phyloP scores from a whole-genome alignment of 2,797 vertebrate genomes.

The Liasis olivaceus region DNA sequence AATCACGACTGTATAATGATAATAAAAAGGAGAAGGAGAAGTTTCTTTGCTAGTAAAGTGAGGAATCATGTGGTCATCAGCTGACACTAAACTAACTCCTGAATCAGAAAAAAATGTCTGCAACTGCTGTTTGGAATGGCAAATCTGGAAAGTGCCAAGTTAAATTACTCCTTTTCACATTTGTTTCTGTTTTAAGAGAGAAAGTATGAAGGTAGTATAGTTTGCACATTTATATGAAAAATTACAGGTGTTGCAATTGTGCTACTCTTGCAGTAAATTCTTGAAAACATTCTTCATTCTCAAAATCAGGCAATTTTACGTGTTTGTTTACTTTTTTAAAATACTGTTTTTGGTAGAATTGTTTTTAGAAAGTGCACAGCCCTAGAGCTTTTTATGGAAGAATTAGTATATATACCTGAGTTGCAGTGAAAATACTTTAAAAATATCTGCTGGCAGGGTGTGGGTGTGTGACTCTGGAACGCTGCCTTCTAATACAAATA shows the following conservation, averaged over 20 bases:
- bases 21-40: constrained; percentile 3
- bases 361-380: neutral
- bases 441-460: no score
- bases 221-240: neutral
- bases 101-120: constrained; percentile 20
- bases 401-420: neutral
- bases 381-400: fast-evolving
- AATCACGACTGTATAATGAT: neutral
- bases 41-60: constrained; percentile 9
- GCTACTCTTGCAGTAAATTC: neutral
- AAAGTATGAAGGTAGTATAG: neutral
- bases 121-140: constrained; percentile 29
- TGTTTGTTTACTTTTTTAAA: neutral
- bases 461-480: neutral
- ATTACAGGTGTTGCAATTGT: neutral
- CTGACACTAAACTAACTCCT: constrained; percentile 31
- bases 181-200: neutral
- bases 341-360: neutral
- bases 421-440: neutral
- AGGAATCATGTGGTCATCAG: constrained; percentile 22
- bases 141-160: constrained; percentile 30
- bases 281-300: neutral
- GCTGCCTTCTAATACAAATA: no score
- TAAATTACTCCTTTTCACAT: constrained; percentile 25
- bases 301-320: neutral